These are phyloP conservation scores for Pedionomus torquatus DNA, from an alignment of 2,113 vertebrate species.

Conservation along the genomic window DNA sequence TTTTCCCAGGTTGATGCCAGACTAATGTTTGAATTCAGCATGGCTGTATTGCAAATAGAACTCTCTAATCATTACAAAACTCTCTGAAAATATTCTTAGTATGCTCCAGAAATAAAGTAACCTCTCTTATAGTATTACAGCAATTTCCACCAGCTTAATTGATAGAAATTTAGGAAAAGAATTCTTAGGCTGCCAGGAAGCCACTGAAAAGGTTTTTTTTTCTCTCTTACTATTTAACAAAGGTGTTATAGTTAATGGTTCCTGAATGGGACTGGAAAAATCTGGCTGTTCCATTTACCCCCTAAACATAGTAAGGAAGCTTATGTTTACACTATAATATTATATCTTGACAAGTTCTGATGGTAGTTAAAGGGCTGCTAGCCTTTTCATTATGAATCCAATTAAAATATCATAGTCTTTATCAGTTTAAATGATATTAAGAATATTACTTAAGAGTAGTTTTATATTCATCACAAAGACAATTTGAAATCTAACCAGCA, in stretches of 20 bases:
- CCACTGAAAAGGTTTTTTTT: background rate
- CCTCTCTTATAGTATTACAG: background rate
- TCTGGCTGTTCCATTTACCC: constrained; percentile 25
- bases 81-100: background rate
- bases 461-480: background rate
- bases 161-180: background rate
- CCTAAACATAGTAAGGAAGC: constrained; percentile 45
- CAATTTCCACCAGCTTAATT: background rate
- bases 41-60: background rate
- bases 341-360: constrained; percentile 11
- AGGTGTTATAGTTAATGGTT: constrained; percentile 27
- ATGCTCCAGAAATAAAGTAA: background rate
- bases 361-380: constrained; percentile 18
- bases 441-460: constrained; percentile 34
- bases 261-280: constrained; percentile 7
- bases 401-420: constrained; percentile 53
- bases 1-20: background rate
- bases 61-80: background rate
- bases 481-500: constrained; percentile 32
- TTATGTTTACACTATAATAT: constrained; percentile 49
- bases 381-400: constrained; percentile 49
- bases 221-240: background rate
- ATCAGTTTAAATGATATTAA: constrained; percentile 32
- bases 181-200: background rate
- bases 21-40: background rate